Evolutionary conservation across 2,113 vertebrate genomes (phyloP), one percentile per base, ranked within the genome.

Genomic region (Blennius ocellaris): DNA sequence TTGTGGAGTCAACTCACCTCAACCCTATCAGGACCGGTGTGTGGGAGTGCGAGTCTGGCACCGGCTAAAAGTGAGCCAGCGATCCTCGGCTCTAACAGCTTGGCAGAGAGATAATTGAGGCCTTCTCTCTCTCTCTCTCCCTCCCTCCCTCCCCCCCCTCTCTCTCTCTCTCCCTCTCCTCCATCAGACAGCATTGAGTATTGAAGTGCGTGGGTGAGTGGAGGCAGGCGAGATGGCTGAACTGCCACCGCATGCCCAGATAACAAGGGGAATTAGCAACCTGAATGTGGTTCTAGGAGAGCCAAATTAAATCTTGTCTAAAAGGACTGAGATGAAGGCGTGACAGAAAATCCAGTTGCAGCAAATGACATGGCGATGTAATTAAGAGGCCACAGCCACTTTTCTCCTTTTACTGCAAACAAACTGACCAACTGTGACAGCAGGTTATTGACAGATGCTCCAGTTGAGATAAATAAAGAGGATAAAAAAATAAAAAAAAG

Each of bases 91-190:
- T 83, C 66, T 74, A 80, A 82, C 54, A 61, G 82, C 80, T 84
- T 79, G 75, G 80, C 85, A 84, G 77, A 75, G 64, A 84, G 76
- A 65, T 74, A 84, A 76, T 78, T 15, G 45, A 78, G 71, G 63
- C 61, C 56, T 78, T 80, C 79, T 53, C 51, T 52, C 43, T 43
- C 61, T 74, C 57, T 11, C 75, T 30, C 21, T 30, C 21, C 4
- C 21, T 30, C 21, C 4, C 21, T 30, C 21, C 4, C 21, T 30
- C 21, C 4, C 21, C 4, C 4, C 21, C 4, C 21, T 30, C 21
- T 30, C 21, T 30, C 21, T 30, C 21, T 30, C 21, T 30, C 21
- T 30, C 21, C 4, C 21, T 30, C 21, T 30, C 21, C 21, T 30
- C 21, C 73, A 82, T 76, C 82, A 83, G 73, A 83, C 65, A 56